Evolutionary conservation across 2,113 vertebrate genomes (phyloP).

Genomic region (Raphicerus campestris): DNA sequence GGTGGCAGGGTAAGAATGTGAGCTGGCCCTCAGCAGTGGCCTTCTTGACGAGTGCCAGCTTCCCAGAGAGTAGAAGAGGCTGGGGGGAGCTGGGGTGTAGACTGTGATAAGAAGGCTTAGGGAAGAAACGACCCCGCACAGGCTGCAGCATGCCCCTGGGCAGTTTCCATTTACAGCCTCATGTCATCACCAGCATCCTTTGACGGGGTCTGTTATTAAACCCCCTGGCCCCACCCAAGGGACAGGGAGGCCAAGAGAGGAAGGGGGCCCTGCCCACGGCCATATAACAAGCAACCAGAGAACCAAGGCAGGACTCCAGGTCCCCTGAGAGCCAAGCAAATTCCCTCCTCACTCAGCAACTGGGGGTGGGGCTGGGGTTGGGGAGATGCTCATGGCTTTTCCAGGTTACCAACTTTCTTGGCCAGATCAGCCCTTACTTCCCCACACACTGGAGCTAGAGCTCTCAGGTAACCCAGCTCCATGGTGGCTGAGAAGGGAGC

Average conservation of each 20-base stretch:
- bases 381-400: neutral
- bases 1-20: neutral
- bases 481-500: neutral
- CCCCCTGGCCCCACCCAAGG: neutral
- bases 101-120: neutral
- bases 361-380: rapidly evolving
- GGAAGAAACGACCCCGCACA: neutral
- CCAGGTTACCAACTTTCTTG: neutral
- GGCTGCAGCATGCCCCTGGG: neutral
- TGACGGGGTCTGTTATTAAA: neutral
- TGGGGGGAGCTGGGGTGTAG: rapidly evolving
- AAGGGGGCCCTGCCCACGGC: neutral
- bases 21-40: neutral
- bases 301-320: neutral
- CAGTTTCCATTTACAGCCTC: neutral
- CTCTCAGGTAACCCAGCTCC: neutral
- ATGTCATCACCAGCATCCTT: neutral
- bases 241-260: neutral
- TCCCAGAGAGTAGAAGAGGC: neutral
- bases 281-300: neutral
- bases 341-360: neutral
- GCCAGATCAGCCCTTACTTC: neutral
- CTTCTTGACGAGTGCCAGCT: rapidly evolving
- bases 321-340: neutral
- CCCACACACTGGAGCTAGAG: neutral